Percentiles rank a stretch among this genome's conserved stretches.
Evolutionary conservation across 2,888 invertebrate species (phyloP).

Genomic region (Trichogramma evanescens): DNA sequence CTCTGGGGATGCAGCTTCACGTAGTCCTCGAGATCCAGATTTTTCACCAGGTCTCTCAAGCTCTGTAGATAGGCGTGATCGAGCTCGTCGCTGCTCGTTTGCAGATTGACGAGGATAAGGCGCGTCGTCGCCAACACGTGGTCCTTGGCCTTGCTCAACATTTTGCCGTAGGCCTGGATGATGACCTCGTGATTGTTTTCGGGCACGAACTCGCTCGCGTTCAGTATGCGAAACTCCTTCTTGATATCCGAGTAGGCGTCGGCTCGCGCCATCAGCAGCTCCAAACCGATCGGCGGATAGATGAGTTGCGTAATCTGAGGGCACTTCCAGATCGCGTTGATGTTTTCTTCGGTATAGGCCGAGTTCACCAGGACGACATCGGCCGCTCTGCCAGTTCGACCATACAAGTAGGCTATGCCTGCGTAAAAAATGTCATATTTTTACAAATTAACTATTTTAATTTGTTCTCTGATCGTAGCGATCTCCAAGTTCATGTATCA

Average conservation of each 20-base stretch:
- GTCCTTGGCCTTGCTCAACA: slow-evolving; percentile 66
- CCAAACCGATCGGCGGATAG: slow-evolving; percentile 92
- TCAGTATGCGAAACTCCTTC: slow-evolving; percentile 65
- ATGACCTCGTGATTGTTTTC: slow-evolving; percentile 96
- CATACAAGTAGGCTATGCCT: slow-evolving; percentile 58
- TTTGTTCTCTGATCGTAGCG: not conserved
- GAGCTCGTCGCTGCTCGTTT: slow-evolving; percentile 68
- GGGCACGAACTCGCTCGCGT: slow-evolving; percentile 91
- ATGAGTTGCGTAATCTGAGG: slow-evolving; percentile 66
- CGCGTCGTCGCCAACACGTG: slow-evolving; percentile 63
- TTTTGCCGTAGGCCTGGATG: slow-evolving; percentile 72
- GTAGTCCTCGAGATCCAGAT: slow-evolving; percentile 72
- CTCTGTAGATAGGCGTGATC: slow-evolving; percentile 61
- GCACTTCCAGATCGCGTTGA: slow-evolving; percentile 67
- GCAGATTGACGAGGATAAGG: slow-evolving; percentile 82
- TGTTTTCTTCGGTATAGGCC: slow-evolving; percentile 90
- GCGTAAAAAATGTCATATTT: not conserved
- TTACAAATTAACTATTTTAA: not conserved
- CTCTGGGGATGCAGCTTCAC: slow-evolving; percentile 86
- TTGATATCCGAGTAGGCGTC: slow-evolving; percentile 47
- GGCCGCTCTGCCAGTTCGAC: slow-evolving; percentile 70
- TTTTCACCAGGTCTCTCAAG: slow-evolving; percentile 71
- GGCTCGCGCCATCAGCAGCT: slow-evolving; percentile 54
- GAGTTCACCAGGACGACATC: slow-evolving; percentile 91
- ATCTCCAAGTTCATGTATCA: no score